phyloP scores from a whole-genome alignment of 1,140 invertebrate species.

The Cherax destructor region DNA sequence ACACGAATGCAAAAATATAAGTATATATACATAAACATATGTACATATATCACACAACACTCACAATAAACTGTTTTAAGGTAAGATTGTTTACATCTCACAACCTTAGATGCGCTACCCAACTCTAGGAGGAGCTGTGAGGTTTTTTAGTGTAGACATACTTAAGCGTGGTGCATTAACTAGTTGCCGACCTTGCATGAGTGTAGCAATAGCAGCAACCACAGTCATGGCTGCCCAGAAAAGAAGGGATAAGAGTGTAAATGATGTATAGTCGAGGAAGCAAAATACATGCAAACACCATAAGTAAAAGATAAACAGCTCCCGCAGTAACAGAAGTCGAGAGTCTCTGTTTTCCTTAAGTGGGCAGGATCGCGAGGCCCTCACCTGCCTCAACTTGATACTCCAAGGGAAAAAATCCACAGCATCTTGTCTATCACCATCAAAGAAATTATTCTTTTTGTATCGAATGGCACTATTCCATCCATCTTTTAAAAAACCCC shows the following conservation, averaged over 20 bases:
- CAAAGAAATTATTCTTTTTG: slow-evolving; percentile 98
- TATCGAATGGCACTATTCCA: slow-evolving; percentile 94
- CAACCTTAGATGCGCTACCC: background rate
- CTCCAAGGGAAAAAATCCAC: slow-evolving; percentile 95
- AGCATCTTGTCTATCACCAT: slow-evolving; percentile 97
- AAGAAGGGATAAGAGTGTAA: slow-evolving; percentile 90
- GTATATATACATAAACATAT: background rate
- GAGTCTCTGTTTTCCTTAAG: slow-evolving; percentile 85
- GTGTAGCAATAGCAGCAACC: slow-evolving; percentile 87
- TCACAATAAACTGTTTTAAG: background rate
- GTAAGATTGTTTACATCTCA: background rate
- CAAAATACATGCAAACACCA: slow-evolving; percentile 90
- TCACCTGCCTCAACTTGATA: slow-evolving; percentile 90
- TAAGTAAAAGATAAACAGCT: slow-evolving; percentile 89
- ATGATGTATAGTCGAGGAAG: slow-evolving; percentile 90
- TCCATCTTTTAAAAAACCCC: slow-evolving; percentile 91
- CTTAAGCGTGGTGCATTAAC: slow-evolving; percentile 85
- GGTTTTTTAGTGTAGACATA: background rate
- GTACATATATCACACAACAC: background rate
- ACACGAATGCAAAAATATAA: background rate
- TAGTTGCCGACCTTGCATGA: slow-evolving; percentile 86
- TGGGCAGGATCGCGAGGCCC: slow-evolving; percentile 85
- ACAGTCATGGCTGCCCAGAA: slow-evolving; percentile 94
- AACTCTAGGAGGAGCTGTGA: slow-evolving; percentile 9
- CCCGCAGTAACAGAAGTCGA: slow-evolving; percentile 82